Evolutionary conservation across 2,113 vertebrate genomes (phyloP).

Genomic region (Onychostruthus taczanowskii): DNA sequence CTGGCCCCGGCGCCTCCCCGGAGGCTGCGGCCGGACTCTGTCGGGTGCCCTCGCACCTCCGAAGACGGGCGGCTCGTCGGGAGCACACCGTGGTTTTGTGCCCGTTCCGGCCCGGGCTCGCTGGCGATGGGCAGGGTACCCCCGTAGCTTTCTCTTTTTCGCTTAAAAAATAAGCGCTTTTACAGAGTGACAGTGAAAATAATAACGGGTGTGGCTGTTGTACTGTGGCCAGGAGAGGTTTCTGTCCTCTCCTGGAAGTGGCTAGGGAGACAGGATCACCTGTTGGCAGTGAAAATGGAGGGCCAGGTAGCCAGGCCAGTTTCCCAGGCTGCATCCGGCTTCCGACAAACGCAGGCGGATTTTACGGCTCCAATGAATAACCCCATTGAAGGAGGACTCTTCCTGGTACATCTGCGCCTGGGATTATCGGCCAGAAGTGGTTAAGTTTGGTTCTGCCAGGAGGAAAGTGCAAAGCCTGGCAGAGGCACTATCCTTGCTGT

Average conservation of each 20-base stretch:
- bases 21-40: background rate
- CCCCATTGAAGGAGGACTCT: background rate
- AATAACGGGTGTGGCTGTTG: background rate
- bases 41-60: fast-evolving
- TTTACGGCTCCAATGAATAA: background rate
- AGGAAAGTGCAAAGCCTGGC: background rate
- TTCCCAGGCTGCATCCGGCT: background rate
- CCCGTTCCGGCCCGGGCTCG: fast-evolving
- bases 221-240: background rate
- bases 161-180: background rate
- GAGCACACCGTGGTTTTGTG: fast-evolving
- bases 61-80: fast-evolving
- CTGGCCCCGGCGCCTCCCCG: background rate
- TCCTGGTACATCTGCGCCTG: background rate
- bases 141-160: fast-evolving
- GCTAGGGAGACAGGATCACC: background rate
- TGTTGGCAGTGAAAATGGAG: background rate
- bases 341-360: background rate
- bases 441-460: background rate
- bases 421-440: background rate
- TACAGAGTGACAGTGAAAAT: background rate
- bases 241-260: background rate
- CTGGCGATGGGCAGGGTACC: background rate
- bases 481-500: fast-evolving
- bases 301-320: background rate